Base-by-base conservation (phyloP, 2,888 invertebrate species). In the Cheilosia variabilis region DNA sequence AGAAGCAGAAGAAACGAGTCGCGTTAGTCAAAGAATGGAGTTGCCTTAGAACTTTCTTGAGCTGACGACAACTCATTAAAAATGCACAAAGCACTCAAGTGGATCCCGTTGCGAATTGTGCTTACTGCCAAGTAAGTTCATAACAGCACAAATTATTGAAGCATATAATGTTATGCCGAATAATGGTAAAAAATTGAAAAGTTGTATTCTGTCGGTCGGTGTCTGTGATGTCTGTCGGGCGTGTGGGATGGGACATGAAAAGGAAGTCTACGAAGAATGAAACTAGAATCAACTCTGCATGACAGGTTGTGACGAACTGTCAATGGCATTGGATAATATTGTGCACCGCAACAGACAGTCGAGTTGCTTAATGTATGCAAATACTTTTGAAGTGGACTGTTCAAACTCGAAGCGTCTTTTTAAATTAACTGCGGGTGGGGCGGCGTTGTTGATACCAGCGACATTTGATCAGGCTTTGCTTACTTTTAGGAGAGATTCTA, bases 81-180 rank as follows among this genome's bases (percentile, higher is more conserved):
- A 84, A 79, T 84, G 79, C 83, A 84, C 83, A 84, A 84, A 84
- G 79, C 78, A 79, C 79, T 75, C 63, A 22, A 43, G 72, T 27
- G 50, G 76, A 60, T 50, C 60, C 65, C 34, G 34, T 52, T 68
- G 63, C 68, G 65, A 77, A 82, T 76, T 37, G 60, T 22, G n/a
- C 22, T 31, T 31, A 31, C 83, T 62, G 62, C 66, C 50, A 78
- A 77, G 73, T 75, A 84, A 52, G 73, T 75, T 75, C 31, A 69
- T 75, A 77, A 79, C 65, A 69, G 79, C 83, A 65, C 63, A 79
- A 79, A 71, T 84, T 79, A 79, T 75, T 84, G 83, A 84, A 37
- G 79, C 83, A 41, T 60, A 41, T 47, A 65, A 69, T 76, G 9
- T 75, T 73, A 65, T 75, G 45, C 43, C 69, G 41, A 84, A 79